Evolutionary conservation across 2,113 vertebrate genomes (phyloP).

Genomic region (Hylia prasina): DNA sequence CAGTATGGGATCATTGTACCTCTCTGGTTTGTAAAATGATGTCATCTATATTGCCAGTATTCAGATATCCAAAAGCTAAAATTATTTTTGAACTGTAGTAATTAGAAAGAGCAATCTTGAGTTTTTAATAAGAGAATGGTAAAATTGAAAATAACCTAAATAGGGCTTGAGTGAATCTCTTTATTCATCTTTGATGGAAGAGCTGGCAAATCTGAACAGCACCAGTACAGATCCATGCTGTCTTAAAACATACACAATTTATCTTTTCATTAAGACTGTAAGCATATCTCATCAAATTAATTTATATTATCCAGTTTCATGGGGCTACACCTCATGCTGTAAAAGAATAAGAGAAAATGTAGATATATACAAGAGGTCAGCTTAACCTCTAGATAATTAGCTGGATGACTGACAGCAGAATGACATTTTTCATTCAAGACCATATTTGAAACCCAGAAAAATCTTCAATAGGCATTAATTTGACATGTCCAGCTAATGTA

Average conservation of each 20-base stretch:
- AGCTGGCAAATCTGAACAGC: background rate
- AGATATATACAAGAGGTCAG: background rate
- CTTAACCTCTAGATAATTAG: background rate
- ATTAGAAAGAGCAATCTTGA: background rate
- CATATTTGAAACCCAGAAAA: background rate
- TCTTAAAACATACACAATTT: background rate
- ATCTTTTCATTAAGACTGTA: background rate
- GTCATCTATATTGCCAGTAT: background rate
- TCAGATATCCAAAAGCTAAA: background rate
- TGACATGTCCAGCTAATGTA: background rate
- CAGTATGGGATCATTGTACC: background rate
- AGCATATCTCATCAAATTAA: background rate
- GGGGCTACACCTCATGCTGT: background rate
- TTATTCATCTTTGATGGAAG: background rate
- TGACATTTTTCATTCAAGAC: conserved; percentile 10
- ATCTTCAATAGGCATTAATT: background rate
- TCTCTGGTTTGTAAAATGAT: background rate
- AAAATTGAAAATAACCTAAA: background rate
- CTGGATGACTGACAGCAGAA: background rate
- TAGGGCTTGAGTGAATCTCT: background rate
- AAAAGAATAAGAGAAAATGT: background rate
- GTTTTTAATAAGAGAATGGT: background rate
- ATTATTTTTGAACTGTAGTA: background rate
- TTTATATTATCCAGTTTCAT: background rate
- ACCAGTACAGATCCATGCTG: background rate